Evolutionary conservation across 2,113 vertebrate species (phyloP), one percentile per base, ranked within the genome.

Genomic region (Nematolebias whitei): DNA sequence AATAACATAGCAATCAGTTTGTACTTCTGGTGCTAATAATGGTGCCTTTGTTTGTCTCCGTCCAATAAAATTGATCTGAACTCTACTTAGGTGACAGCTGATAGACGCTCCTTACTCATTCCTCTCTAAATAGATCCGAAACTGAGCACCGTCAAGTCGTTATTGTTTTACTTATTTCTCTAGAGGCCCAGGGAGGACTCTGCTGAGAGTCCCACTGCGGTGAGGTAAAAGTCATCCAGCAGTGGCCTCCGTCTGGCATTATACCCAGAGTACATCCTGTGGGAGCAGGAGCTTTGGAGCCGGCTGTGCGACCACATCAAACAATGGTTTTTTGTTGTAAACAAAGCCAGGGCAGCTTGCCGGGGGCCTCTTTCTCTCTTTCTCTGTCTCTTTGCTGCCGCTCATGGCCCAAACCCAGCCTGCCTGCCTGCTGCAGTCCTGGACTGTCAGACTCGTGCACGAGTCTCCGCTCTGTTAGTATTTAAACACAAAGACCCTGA

Each of bases 281-380:
- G 91, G 90, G 90, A 93, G 92, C 48, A 71, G 84, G 87, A 86
- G 89, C 82, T 90, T 87, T 90, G 85, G 86, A 88, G 86, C 85
- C 86, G 88, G 88, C 86, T 88, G 84, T 54, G 60, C 74, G 77
- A 86, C 90, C 92, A 92, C 92, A 93, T 92, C 90, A 93, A 92
- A 92, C 92, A 93, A 93, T 92, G 88, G 89, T 88, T 93, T 92
- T 92, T 88, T 93, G 91, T 91, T 90, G 90, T 93, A 91, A 93
- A 93, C 92, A 93, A 93, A 93, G 90, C 90, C 87, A 90, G 86
- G 87, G 92, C 90, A 88, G 91, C 80, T 86, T 91, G 91, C 91
- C 88, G 84, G 82, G 87, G 87, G 90, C 86, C 84, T 63, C 54
- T 29, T 55, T 32, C 23, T 18, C 53, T 20, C 45, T 45, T 65